These are phyloP conservation scores for Notarius lentiginosus DNA, from an alignment of 2,113 vertebrate species.

Conservation along the genomic window DNA sequence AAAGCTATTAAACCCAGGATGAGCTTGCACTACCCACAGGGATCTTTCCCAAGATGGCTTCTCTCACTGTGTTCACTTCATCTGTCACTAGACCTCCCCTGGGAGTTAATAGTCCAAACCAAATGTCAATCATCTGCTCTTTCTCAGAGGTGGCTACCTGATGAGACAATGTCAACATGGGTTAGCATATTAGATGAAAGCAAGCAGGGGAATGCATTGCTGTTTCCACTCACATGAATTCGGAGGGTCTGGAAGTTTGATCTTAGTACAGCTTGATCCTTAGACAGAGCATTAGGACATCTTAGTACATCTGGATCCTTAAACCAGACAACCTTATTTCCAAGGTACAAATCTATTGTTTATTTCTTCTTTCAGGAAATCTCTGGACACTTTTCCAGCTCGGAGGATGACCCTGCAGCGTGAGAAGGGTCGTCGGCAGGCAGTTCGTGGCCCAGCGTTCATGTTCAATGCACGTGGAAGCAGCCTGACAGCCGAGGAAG, in stretches of 20 bases:
- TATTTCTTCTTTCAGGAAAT: constrained; percentile 36
- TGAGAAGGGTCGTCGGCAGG: constrained; percentile 83
- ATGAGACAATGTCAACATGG: constrained; percentile 30
- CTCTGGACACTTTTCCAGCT: constrained; percentile 69
- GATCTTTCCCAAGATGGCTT: constrained; percentile 10
- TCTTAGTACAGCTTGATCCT: neutral
- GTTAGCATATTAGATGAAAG: constrained; percentile 11
- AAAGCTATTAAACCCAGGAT: constrained; percentile 48
- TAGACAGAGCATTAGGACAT: no score
- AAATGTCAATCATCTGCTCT: constrained; percentile 34
- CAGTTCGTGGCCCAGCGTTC: constrained; percentile 80
- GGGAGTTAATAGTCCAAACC: constrained; percentile 18
- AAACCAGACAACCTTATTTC: neutral
- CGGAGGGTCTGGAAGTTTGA: neutral
- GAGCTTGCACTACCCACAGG: constrained; percentile 36
- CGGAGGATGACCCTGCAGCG: constrained; percentile 76
- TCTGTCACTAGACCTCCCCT: constrained; percentile 3
- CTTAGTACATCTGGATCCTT: neutral
- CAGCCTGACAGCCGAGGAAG: constrained; percentile 70
- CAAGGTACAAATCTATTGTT: neutral
- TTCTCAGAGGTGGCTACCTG: constrained; percentile 37
- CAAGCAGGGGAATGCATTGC: neutral
- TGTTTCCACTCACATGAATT: constrained; percentile 24
- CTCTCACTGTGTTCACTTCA: constrained; percentile 1
- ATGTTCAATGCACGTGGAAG: constrained; percentile 83